These are phyloP conservation scores for Galemys pyrenaicus DNA, from an alignment of 2,113 vertebrate species.

Conservation along the genomic window DNA sequence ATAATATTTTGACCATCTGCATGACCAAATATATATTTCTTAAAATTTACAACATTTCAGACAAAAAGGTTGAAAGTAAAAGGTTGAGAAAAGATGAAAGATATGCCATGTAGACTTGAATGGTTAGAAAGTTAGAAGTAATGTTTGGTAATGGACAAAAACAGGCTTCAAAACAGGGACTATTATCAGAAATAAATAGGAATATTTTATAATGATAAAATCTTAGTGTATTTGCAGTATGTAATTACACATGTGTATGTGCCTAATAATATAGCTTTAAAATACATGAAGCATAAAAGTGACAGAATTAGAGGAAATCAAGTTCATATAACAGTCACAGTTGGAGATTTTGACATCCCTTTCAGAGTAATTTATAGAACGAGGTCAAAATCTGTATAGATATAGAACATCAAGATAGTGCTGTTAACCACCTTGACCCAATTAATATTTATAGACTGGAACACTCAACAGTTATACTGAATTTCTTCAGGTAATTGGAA, in stretches of 20 bases:
- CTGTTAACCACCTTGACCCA: constrained; percentile 5
- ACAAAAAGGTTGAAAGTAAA: background rate
- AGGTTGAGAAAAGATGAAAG: background rate
- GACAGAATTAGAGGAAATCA: background rate
- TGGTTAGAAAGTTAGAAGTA: background rate
- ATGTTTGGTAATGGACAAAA: constrained; percentile 33
- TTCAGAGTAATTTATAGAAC: background rate
- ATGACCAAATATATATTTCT: too few species aligned
- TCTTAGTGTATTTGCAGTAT: background rate
- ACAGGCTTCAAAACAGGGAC: background rate
- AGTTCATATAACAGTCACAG: background rate
- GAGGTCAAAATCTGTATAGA: background rate
- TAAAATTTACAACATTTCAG: too few species aligned
- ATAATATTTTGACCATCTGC: too few species aligned
- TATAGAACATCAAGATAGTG: background rate
- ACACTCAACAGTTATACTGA: background rate
- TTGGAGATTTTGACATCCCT: background rate
- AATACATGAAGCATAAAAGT: background rate
- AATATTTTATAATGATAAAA: background rate
- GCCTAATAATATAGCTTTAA: background rate
- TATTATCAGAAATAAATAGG: background rate
- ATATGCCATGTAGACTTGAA: background rate
- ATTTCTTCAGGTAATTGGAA: background rate
- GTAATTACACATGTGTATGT: background rate
- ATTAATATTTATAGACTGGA: constrained; percentile 47